phyloP scores from a whole-genome alignment of 1,140 invertebrate genomes.

The Camponotus floridanus region DNA sequence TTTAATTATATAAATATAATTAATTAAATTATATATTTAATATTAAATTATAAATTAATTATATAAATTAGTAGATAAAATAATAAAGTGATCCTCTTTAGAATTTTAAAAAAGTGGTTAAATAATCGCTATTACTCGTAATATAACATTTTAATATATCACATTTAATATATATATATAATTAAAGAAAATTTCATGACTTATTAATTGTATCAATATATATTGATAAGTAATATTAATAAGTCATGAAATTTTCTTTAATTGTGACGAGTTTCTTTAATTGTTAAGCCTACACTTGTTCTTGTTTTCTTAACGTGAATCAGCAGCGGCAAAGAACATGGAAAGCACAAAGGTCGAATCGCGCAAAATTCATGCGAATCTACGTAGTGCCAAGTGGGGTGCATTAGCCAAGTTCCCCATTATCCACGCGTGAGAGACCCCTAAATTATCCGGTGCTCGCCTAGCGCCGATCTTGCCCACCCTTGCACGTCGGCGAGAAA shows the following conservation, averaged over 20 bases:
- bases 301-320: constrained; percentile 19
- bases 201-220: too few relatives aligned
- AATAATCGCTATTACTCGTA: neutral
- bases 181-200: too few relatives aligned
- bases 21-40: too few relatives aligned
- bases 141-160: constrained; percentile 2
- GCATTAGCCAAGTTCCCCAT: constrained; percentile 85
- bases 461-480: constrained; percentile 77
- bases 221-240: neutral
- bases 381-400: constrained; percentile 83
- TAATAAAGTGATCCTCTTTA: neutral
- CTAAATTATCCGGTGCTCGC: constrained; percentile 84
- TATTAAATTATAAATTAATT: too few relatives aligned
- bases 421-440: constrained; percentile 85
- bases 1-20: neutral
- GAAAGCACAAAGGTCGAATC: constrained; percentile 63
- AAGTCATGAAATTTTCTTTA: neutral
- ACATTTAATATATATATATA: too few relatives aligned
- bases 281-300: neutral
- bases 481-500: constrained; percentile 82
- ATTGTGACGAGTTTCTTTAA: constrained; percentile 15
- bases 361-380: constrained; percentile 76
- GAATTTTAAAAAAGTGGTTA: neutral
- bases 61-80: neutral
- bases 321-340: constrained; percentile 19